A percentile compares a stretch with the other conserved stretches of the same genome.
phyloP scores from a whole-genome alignment of 2,888 invertebrate species.

The Microctonus aethiopoides region DNA sequence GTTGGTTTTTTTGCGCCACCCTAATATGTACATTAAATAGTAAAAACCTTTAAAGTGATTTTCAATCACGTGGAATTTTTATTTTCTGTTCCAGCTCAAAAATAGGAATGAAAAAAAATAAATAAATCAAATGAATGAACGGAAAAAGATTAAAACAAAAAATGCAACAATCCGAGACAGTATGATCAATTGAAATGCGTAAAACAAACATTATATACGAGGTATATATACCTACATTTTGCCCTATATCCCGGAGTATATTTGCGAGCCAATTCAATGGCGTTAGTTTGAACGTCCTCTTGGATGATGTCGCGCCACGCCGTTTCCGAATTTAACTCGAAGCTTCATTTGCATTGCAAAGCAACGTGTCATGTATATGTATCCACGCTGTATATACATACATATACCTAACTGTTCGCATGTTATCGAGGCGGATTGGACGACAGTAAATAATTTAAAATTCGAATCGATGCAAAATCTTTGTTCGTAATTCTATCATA shows the following conservation, averaged over 20 bases:
- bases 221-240: background rate
- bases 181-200: background rate
- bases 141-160: no score
- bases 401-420: background rate
- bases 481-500: background rate
- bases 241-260: background rate
- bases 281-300: constrained; percentile 28
- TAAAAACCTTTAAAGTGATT: no score
- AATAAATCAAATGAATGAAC: no score
- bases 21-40: no score
- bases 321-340: constrained; percentile 36
- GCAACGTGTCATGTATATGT: constrained; percentile 27
- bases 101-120: no score
- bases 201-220: background rate
- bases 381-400: background rate
- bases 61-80: no score
- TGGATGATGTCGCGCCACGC: constrained; percentile 28
- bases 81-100: no score
- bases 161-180: no score
- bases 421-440: constrained; percentile 17
- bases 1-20: no score
- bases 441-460: constrained; percentile 25
- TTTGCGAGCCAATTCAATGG: constrained; percentile 20
- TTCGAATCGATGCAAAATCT: constrained; percentile 20
- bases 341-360: constrained; percentile 59